Evolutionary conservation across 2,888 invertebrate genomes (phyloP), one percentile per base, ranked within the genome.

Genomic region (Iselma pallidipennis): DNA sequence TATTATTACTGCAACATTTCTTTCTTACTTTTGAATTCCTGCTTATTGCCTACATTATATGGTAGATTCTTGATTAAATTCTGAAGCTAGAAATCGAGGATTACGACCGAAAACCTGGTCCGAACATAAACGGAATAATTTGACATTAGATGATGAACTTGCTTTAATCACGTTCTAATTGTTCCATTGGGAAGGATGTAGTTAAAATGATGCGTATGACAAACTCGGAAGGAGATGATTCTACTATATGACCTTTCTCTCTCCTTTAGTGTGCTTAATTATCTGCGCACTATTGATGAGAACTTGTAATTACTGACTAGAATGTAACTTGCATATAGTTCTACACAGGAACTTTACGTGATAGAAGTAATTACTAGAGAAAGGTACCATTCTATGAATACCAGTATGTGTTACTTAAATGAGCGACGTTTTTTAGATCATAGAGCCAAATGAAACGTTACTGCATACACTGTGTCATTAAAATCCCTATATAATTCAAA

Each of bases 271-370:
- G 49, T 56, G 56, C 57, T 61, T 57, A 53, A 61, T 61, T 61
- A 61, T 54, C 55, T 51, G 48, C 33, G 33, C 59, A 53, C 55
- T 58, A 62, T 62, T 62, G 58, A 62, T 62, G 60, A 62, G 55
- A 53, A 58, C 50, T 62, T 62, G 57, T 61, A 57, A 61, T 61
- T 61, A 61, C 50, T 49, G 49, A 45, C 49, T 29, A 29, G 57
- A 49, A 57, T 53, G 55, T 58, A 57, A 50, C 49, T 57, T 62
- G 61, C 61, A 61, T 57, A 52, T 48, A 57, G 57, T n/a, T n/a
- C n/a, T n/a, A 59, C 55, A 55, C 49, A 42, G 52, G 9, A 42
- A 25, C 52, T 45, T 58, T 62, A 57, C 57, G 58, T 61, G 55
- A 57, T 57, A 42, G 33, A 61, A 57, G 57, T 61, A 61, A 49